Percentiles rank a stretch among this genome's conserved stretches.
Conservation (phyloP, 2,113 vertebrate species). For the Grus americana region DNA sequence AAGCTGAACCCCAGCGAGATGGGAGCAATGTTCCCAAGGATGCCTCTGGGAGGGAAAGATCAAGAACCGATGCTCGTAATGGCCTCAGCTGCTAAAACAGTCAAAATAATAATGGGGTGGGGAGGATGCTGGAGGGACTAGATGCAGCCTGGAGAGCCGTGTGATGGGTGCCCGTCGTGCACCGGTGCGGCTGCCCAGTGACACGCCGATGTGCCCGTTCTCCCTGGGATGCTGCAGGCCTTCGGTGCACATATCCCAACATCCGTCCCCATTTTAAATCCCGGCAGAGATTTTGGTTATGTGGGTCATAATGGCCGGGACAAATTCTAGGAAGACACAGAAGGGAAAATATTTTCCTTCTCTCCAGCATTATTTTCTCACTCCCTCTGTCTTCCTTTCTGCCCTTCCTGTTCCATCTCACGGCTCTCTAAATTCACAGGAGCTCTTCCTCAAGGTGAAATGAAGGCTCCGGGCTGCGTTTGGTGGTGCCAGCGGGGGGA, state of each 20-base stretch:
- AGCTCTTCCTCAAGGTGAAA: slow-evolving; percentile 72
- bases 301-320: neutral
- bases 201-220: neutral
- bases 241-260: fast-evolving
- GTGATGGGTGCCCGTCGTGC: fast-evolving
- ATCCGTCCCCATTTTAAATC: neutral
- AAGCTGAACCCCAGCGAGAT: slow-evolving; percentile 28
- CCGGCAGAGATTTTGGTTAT: neutral
- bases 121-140: neutral
- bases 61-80: slow-evolving; percentile 35
- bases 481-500: neutral
- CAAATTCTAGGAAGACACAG: neutral
- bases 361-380: neutral
- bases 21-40: slow-evolving; percentile 27
- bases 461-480: slow-evolving; percentile 49
- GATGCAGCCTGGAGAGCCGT: neutral
- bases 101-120: slow-evolving; percentile 1
- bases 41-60: slow-evolving; percentile 58
- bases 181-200: neutral
- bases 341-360: slow-evolving; percentile 19
- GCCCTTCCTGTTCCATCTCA: neutral
- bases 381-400: neutral
- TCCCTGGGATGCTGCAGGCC: neutral
- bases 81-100: slow-evolving; percentile 9
- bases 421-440: slow-evolving; percentile 19